Evolutionary conservation across 1,140 invertebrate genomes (phyloP), one percentile per base, ranked within the genome.

Genomic region (Maniola jurtina): DNA sequence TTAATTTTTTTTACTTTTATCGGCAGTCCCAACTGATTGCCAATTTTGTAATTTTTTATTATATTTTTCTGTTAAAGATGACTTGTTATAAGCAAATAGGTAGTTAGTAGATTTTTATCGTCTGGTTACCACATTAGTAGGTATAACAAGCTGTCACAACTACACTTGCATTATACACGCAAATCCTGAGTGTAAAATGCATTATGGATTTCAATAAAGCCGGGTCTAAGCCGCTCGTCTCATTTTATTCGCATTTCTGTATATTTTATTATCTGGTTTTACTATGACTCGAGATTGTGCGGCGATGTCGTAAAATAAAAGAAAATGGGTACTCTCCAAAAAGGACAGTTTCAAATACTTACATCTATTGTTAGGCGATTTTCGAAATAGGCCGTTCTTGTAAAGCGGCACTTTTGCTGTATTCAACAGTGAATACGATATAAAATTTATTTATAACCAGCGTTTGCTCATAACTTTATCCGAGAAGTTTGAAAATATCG

Each of bases 181-280:
- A 50, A 55, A 4, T 5, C 13, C 33, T 11, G 52, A 55, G 25
- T 55, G 25, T 34, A 55, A 55, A 55, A 55, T 55, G 16, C 8
- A 55, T 15, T 34, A 33, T 55, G 52, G 25, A 34, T 55, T 55
- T 55, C 7, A 55, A 55, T 55, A 55, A 55, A 55, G 25, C 52
- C 25, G 8, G 33, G 10, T 6, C 52, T 55, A 55, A 55, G 25
- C 10, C 16, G 33, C 8, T 25, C 52, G 52, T 55, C 52, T 16
- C 25, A 55, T 55, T 55, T 33, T 55, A 55, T 55, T 68, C 62
- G 58, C 63, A 68, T 68, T 25, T 59, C 57, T 59, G 42, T 59
- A 45, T 59, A 59, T 59, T 59, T 59, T 59, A 59, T 59, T 59
- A 38, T 59, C 57, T 59, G 38, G 14, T 42, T 59, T 59, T 59